phyloP scores from a whole-genome alignment of 2,888 invertebrate species.

The Cheilosia pagana region DNA sequence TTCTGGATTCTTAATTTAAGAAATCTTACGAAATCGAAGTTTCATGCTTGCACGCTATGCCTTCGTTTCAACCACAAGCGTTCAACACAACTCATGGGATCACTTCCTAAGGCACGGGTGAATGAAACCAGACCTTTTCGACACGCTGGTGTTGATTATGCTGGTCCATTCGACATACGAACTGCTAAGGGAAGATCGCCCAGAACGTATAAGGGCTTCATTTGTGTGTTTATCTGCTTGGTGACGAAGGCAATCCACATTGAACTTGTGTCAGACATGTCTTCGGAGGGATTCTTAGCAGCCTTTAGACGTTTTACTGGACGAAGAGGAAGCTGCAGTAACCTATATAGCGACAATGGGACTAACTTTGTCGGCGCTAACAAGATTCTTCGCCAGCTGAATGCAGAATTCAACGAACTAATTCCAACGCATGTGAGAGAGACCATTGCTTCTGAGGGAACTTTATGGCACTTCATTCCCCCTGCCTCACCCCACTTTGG shows the following conservation, averaged over 20 bases:
- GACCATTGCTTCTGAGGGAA: constrained; percentile 4
- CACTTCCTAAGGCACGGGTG: constrained; percentile 47
- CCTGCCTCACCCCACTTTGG: constrained; percentile 15
- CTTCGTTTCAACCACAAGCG: constrained; percentile 15
- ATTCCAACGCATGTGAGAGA: not conserved
- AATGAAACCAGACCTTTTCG: constrained; percentile 20
- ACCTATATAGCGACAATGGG: constrained; percentile 8
- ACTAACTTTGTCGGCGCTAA: constrained; percentile 12
- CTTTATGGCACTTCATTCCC: constrained; percentile 12
- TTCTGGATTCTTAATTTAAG: constrained; percentile 37
- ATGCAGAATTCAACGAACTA: not conserved
- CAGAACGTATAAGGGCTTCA: constrained; percentile 24
- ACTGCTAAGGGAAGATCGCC: constrained; percentile 17
- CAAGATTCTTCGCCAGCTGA: not conserved
- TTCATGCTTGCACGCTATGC: constrained; percentile 13
- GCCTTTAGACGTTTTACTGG: constrained; percentile 26
- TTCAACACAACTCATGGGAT: constrained; percentile 52
- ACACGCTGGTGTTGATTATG: constrained; percentile 40
- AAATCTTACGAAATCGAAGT: constrained; percentile 20
- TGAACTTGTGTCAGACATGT: constrained; percentile 26
- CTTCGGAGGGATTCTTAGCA: constrained; percentile 24
- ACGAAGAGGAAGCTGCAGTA: constrained; percentile 27
- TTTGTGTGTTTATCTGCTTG: constrained; percentile 22
- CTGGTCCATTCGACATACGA: constrained; percentile 60
- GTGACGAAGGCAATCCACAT: constrained; percentile 32